A percentile compares a stretch with the other conserved stretches of the same genome.
These are phyloP conservation scores for Tapirus indicus DNA, from an alignment of 2,797 vertebrate species.

Conservation along the genomic window DNA sequence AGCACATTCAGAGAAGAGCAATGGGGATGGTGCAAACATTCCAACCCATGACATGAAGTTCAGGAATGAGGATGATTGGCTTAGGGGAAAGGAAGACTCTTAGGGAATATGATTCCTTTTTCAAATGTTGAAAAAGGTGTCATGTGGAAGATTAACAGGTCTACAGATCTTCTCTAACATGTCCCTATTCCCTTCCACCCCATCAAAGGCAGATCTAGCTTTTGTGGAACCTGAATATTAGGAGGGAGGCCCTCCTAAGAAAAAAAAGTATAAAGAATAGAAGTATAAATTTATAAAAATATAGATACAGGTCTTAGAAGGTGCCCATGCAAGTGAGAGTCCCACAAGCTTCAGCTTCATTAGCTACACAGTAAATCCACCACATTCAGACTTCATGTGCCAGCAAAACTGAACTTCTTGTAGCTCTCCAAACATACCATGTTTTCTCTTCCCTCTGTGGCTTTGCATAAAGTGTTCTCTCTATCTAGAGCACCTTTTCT, in stretches of 20 bases:
- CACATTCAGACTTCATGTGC: not conserved
- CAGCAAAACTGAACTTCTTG: not conserved
- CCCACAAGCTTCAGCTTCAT: not conserved
- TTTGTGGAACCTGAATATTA: not conserved
- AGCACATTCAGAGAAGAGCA: not conserved
- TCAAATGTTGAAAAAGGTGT: not conserved
- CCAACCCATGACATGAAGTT: not conserved
- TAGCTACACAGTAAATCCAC: not conserved
- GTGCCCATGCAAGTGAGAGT: not conserved
- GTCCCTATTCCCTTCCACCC: not conserved
- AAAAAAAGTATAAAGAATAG: not conserved
- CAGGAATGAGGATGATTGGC: not conserved
- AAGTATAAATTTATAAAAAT: not conserved
- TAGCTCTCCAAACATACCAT: not conserved
- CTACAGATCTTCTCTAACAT: not conserved
- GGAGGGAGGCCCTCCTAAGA: not conserved
- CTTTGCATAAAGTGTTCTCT: not conserved
- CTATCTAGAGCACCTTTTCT: not conserved
- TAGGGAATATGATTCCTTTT: not conserved
- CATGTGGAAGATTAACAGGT: not conserved
- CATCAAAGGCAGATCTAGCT: not conserved
- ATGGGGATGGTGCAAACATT: rapidly evolving
- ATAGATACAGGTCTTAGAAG: not conserved
- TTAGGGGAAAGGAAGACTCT: not conserved
- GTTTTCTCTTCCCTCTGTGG: not conserved